Evolutionary conservation across 2,113 vertebrate species (phyloP), one percentile per base, ranked within the genome.

Genomic region (Caranx ignobilis): DNA sequence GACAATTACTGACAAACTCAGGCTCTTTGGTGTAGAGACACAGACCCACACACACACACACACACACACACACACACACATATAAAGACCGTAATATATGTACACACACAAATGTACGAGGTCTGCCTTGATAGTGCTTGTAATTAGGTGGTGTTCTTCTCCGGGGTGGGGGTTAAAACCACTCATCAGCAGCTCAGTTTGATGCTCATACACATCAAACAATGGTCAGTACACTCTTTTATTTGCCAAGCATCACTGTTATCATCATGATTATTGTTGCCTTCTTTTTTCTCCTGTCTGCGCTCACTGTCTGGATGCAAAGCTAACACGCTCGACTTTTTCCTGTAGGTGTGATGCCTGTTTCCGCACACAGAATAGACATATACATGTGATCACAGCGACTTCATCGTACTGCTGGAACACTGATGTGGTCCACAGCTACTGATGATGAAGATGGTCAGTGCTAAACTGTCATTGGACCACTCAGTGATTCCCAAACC

Each of bases 1-100:
- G 69, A 81, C 90, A 92, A 93, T 94, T 92, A 92, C 86, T 75
- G 34, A 16, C 63, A 67, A 56, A 77, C 79, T 74, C 55, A 75
- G 59, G 71, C 74, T 74, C 74, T 74, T 41, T n/a, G 3, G 12
- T 64, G 74, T 64, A 74, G 45, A 78, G 69, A 48, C 62, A 52
- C 55, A 73, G 57, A 91, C 82, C 39, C 72, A 82, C 63, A 37
- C 37, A 37, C 37, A 37, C 37, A 37, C 37, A 3, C 37, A 37
- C 37, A 37, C 37, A 37, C 37, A 37, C 35, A 37, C 35, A 37
- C 35, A 37, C 35, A 37, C 37, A 37, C 37, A 37, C 37, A 37
- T 7, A 37, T 26, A 26, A 26, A 26, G 26, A 26, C 26, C 26
- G 1, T 26, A 26, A 26, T 26, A 1, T 26, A 26, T 26, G 26